Conservation (phyloP, 2,113 vertebrate species). For the Carassius gibelio region DNA sequence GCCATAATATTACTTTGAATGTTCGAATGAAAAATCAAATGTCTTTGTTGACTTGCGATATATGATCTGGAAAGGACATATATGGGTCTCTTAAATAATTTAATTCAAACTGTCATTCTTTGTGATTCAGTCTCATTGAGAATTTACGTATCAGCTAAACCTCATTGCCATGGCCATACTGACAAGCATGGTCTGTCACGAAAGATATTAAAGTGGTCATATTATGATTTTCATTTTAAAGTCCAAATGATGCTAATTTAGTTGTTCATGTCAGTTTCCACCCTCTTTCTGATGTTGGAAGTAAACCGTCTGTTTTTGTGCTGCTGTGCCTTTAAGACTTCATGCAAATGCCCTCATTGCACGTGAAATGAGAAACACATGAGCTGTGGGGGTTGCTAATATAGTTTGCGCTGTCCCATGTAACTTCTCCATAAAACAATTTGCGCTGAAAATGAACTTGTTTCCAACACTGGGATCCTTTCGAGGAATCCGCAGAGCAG, state of each 20-base stretch:
- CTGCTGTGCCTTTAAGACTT: constrained; percentile 14
- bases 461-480: not conserved
- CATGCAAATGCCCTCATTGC: not conserved
- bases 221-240: not conserved
- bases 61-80: not conserved
- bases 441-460: not conserved
- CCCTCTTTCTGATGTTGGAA: not conserved
- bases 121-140: not conserved
- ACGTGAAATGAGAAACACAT: not conserved
- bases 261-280: not conserved
- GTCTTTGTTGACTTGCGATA: not conserved
- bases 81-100: not conserved
- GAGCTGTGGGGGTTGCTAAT: not conserved
- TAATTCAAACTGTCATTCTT: not conserved
- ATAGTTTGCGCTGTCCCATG: not conserved
- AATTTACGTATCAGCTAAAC: not conserved
- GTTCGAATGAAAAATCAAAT: not conserved
- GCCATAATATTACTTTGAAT: constrained; percentile 2
- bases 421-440: not conserved
- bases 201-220: constrained; percentile 10
- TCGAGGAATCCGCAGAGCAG: not conserved
- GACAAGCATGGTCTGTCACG: not conserved
- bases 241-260: not conserved
- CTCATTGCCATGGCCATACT: not conserved
- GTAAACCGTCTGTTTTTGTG: not conserved